Conservation (phyloP, 2,797 vertebrate genomes). For the Lemur catta region DNA sequence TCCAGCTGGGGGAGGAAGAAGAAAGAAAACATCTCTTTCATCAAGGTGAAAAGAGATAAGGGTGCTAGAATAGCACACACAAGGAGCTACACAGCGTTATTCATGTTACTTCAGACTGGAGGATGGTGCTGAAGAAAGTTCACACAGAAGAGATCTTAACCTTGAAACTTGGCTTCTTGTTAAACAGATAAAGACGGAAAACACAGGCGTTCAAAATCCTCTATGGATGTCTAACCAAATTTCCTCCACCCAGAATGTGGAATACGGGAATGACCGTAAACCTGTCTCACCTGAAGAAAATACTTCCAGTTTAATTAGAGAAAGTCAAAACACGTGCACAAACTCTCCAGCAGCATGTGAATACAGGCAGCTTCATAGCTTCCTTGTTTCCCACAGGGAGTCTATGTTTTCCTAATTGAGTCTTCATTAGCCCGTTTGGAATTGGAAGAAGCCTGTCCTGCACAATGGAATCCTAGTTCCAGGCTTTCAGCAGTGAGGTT, state of each 20-base stretch:
- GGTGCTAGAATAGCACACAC: background rate
- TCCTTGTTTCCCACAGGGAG: background rate
- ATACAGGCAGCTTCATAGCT: background rate
- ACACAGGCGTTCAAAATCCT: background rate
- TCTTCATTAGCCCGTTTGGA: background rate
- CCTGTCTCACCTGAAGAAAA: background rate
- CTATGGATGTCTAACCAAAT: background rate
- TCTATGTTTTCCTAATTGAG: background rate
- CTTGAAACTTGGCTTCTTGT: background rate
- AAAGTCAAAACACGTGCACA: background rate
- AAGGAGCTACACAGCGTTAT: background rate
- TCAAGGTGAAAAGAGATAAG: background rate
- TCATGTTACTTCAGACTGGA: background rate
- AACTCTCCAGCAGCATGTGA: background rate
- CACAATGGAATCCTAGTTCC: background rate
- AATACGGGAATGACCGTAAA: background rate
- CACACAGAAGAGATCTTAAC: background rate
- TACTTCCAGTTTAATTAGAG: conserved; percentile 32
- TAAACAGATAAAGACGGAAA: background rate
- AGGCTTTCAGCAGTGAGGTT: background rate
- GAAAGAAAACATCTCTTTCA: background rate
- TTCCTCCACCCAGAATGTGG: background rate
- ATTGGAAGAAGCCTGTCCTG: background rate
- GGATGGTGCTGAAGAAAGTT: background rate
- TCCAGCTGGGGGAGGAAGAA: conserved; percentile 85